Evolutionary conservation across 2,888 invertebrate genomes (phyloP).

Genomic region (Cheilosia vernalis): DNA sequence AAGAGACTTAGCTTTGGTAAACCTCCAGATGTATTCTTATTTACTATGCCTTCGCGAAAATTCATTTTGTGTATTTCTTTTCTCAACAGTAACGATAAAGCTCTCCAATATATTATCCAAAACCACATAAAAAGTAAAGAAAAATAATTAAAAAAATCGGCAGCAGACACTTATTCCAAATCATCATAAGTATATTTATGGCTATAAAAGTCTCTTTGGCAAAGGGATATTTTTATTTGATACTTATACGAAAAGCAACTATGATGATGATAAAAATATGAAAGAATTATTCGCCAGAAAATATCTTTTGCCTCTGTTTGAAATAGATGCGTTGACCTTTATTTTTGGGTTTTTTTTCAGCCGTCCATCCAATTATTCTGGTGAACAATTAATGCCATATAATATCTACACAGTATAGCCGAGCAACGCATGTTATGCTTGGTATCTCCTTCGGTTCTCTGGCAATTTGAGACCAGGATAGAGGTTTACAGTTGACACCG

Average conservation of each 20-base stretch:
- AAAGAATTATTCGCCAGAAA: constrained; percentile 20
- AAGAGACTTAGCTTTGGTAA: too few relatives aligned
- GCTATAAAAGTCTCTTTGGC: constrained; percentile 19
- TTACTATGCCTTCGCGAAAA: too few relatives aligned
- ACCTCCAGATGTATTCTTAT: too few relatives aligned
- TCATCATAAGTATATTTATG: not conserved
- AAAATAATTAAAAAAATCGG: too few relatives aligned
- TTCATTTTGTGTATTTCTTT: too few relatives aligned
- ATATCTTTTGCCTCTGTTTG: not conserved
- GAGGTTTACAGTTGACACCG: not conserved
- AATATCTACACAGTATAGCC: not conserved
- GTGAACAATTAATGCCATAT: constrained; percentile 31
- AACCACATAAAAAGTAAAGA: too few relatives aligned
- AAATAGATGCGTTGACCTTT: constrained; percentile 26
- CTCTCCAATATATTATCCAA: too few relatives aligned
- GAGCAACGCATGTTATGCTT: not conserved
- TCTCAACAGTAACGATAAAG: too few relatives aligned
- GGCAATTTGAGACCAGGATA: not conserved
- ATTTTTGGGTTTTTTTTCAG: constrained; percentile 51
- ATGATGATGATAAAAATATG: constrained; percentile 6
- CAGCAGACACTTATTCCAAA: too few relatives aligned
- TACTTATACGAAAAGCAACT: not conserved
- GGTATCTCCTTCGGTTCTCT: not conserved
- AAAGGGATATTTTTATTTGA: constrained; percentile 6
- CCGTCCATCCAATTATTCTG: constrained; percentile 47